A percentile compares a stretch with the other conserved stretches of the same genome.
Conservation (phyloP, 2,113 vertebrate genomes). For the Oplegnathus fasciatus region DNA sequence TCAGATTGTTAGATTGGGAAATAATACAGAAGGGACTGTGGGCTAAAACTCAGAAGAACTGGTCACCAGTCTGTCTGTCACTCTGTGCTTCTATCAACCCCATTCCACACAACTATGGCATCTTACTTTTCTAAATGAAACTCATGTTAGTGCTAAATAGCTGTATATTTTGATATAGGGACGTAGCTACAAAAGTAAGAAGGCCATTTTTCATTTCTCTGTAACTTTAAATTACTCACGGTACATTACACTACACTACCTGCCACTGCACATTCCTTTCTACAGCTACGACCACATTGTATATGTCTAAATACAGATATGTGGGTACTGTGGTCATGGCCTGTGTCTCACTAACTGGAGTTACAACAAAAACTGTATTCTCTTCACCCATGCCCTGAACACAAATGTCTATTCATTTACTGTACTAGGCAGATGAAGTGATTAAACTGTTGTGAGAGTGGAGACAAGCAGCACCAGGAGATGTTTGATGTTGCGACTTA, state of each 20-base stretch:
- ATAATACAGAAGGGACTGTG: not conserved
- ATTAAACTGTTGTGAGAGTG: not conserved
- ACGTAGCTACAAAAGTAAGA: too few relatives aligned
- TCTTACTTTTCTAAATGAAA: not conserved
- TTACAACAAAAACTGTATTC: not conserved
- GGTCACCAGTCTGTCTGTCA: not conserved
- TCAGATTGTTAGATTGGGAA: not conserved
- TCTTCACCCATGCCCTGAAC: not conserved
- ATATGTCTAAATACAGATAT: too few relatives aligned
- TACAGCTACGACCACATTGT: too few relatives aligned
- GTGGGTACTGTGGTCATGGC: too few relatives aligned
- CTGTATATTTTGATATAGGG: too few relatives aligned
- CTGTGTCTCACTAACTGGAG: not conserved
- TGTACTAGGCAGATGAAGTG: not conserved
- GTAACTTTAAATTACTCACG: too few relatives aligned
- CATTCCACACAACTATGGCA: not conserved
- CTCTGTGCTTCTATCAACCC: not conserved
- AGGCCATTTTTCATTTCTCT: too few relatives aligned
- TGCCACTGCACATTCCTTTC: too few relatives aligned
- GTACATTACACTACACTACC: too few relatives aligned
- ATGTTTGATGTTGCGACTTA: constrained; percentile 59
- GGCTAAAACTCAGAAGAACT: not conserved
- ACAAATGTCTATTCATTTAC: not conserved
- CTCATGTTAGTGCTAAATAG: too few relatives aligned
- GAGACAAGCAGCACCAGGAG: not conserved